These are phyloP conservation scores for Euphonia xanthogaster DNA, from an alignment of 2,797 vertebrate species.

Conservation along the genomic window DNA sequence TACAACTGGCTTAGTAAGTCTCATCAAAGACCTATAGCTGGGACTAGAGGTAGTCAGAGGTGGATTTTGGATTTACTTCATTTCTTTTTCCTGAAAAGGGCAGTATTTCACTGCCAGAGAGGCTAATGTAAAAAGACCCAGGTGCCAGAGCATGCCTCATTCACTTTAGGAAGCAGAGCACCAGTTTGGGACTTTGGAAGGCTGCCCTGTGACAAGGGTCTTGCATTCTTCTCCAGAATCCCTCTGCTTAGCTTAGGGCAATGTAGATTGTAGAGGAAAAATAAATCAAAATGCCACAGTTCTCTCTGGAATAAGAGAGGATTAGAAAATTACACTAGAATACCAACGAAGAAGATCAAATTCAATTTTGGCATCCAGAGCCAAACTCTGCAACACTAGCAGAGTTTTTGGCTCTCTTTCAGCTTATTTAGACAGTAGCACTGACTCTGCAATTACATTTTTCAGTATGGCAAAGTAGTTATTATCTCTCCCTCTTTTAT, in stretches of 20 bases:
- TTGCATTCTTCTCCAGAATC: background rate
- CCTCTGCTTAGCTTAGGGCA: background rate
- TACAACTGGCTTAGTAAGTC: background rate
- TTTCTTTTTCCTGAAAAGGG: background rate
- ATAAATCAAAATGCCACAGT: background rate
- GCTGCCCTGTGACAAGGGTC: background rate
- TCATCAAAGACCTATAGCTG: background rate
- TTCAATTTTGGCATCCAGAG: constrained; percentile 2
- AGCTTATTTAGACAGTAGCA: constrained; percentile 25
- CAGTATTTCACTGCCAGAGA: background rate
- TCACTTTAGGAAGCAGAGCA: background rate
- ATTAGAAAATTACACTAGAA: background rate
- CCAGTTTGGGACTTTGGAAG: background rate
- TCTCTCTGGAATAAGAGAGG: background rate
- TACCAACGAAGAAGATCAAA: constrained; percentile 1
- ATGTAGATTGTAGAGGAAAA: background rate
- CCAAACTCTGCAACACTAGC: background rate
- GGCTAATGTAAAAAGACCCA: background rate
- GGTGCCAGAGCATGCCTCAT: background rate
- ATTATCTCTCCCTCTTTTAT: constrained; percentile 14
- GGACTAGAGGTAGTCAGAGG: background rate
- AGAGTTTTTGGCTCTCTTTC: background rate
- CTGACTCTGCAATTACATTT: constrained; percentile 15
- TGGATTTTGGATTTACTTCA: background rate
- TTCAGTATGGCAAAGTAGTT: background rate